Conservation (phyloP, 1,140 invertebrate species). For the Asobara japonica region DNA sequence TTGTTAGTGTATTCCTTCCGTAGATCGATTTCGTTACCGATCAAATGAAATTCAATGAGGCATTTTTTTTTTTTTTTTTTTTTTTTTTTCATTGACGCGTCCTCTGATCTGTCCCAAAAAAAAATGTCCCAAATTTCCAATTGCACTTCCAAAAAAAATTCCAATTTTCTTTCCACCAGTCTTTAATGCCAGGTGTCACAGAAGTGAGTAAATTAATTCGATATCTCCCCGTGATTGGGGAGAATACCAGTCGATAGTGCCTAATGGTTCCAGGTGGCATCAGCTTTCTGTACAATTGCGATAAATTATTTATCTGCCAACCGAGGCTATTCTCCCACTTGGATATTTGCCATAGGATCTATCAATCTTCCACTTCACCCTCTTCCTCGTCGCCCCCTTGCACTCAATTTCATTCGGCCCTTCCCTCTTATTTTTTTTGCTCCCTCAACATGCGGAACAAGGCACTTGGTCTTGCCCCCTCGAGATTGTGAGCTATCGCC, state of each 20-base stretch:
- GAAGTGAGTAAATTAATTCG: no score
- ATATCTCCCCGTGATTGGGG: no score
- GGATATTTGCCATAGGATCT: conserved; percentile 10
- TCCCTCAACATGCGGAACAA: neutral
- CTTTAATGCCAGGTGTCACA: no score
- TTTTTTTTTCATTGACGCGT: no score
- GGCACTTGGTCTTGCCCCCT: conserved; percentile 9
- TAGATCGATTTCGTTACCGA: no score
- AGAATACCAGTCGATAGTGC: neutral
- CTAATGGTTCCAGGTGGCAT: neutral
- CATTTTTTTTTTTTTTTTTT: no score
- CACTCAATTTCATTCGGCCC: neutral
- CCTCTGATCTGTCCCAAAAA: no score
- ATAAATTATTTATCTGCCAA: conserved; percentile 1
- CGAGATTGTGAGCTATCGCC: conserved; percentile 10
- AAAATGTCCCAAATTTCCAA: no score
- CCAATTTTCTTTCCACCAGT: no score
- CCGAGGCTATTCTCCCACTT: neutral
- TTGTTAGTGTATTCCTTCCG: no score
- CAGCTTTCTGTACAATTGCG: neutral
- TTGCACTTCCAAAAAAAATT: no score
- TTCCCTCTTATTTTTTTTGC: conserved; percentile 2
- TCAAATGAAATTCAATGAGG: no score
- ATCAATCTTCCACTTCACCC: neutral
- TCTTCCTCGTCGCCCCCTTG: neutral